Evolutionary conservation across 2,113 vertebrate genomes (phyloP).

Genomic region (Chionis minor): DNA sequence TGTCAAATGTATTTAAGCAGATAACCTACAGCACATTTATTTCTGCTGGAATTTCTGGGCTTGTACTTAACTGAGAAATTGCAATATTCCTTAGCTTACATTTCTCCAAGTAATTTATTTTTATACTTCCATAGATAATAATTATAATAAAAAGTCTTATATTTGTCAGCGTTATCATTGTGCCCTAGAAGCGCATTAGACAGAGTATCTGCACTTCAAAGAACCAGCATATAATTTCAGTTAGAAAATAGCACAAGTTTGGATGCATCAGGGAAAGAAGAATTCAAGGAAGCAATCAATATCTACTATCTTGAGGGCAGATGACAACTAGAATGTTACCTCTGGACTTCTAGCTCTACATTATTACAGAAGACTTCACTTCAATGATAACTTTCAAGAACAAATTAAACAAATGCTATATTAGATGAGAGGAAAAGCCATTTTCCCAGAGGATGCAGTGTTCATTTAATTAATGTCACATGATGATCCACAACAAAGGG

Average conservation of each 20-base stretch:
- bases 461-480: not conserved
- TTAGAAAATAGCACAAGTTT: not conserved
- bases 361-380: not conserved
- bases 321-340: not conserved
- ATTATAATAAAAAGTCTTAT: not conserved
- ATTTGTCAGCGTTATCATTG: not conserved
- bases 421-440: not conserved
- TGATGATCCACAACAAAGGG: not conserved
- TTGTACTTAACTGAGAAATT: not conserved
- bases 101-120: not conserved
- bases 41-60: not conserved
- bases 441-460: not conserved
- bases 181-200: not conserved
- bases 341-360: not conserved
- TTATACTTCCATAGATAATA: not conserved
- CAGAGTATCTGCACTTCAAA: not conserved
- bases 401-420: not conserved
- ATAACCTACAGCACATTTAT: not conserved
- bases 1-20: not conserved
- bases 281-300: not conserved
- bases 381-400: not conserved
- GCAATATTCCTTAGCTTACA: not conserved
- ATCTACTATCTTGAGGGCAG: not conserved
- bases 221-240: not conserved
- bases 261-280: not conserved